Percentiles rank a stretch among this genome's conserved stretches.
phyloP scores from a whole-genome alignment of 2,888 invertebrate species.

The Camponotus fellah region DNA sequence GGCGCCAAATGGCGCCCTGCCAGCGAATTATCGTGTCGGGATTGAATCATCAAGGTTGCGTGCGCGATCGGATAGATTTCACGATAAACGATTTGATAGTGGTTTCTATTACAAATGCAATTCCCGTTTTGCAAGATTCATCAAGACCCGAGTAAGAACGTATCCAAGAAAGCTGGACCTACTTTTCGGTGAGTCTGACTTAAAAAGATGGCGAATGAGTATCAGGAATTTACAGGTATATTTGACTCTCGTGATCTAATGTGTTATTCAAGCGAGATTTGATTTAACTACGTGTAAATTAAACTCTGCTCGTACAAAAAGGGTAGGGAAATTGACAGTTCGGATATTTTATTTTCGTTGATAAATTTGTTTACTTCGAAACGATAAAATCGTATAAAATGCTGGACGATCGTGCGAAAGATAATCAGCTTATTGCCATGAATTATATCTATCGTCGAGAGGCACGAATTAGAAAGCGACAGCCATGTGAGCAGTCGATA shows the following conservation, averaged over 20 bases:
- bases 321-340: background rate
- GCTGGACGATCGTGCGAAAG: background rate
- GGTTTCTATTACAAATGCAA: slow-evolving; percentile 15
- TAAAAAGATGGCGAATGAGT: background rate
- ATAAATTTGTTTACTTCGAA: background rate
- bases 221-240: background rate
- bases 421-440: background rate
- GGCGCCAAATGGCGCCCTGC: too few relatives aligned
- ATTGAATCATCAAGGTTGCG: slow-evolving; percentile 33
- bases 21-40: background rate
- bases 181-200: background rate
- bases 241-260: background rate
- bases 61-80: slow-evolving; percentile 18
- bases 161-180: background rate
- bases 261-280: background rate
- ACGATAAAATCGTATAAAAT: background rate
- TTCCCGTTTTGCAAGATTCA: background rate
- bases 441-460: background rate
- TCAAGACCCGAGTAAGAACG: background rate
- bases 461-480: background rate
- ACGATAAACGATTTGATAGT: slow-evolving; percentile 28
- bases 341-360: background rate
- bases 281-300: background rate
- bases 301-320: background rate
- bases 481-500: background rate